A percentile compares a stretch with the other conserved stretches of the same genome.
These are phyloP conservation scores for Aplochiton taeniatus DNA, from an alignment of 2,797 vertebrate genomes.

Conservation along the genomic window DNA sequence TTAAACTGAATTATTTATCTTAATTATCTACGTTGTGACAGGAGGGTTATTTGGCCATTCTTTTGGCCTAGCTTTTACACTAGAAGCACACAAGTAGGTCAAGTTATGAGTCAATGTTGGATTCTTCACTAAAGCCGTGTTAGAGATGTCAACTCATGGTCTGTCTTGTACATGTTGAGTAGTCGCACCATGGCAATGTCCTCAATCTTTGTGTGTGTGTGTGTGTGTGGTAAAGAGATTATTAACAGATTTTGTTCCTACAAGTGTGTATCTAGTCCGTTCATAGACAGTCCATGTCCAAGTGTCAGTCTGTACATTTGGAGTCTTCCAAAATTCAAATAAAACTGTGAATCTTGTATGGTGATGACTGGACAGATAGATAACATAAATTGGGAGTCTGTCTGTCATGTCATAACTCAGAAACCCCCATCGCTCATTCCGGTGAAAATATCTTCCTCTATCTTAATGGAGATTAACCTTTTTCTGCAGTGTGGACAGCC, in stretches of 20 bases:
- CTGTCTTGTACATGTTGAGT: not conserved
- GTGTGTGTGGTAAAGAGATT: not conserved
- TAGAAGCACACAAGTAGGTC: slow-evolving; percentile 24
- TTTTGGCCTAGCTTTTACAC: slow-evolving; percentile 10
- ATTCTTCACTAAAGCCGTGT: not conserved
- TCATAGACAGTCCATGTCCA: too few relatives aligned
- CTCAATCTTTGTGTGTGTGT: not conserved
- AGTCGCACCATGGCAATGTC: not conserved
- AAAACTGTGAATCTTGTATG: too few relatives aligned
- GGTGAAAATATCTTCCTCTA: slow-evolving; percentile 35
- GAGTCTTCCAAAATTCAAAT: not conserved
- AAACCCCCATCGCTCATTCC: too few relatives aligned
- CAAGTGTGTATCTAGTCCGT: too few relatives aligned
- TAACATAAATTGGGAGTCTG: too few relatives aligned
- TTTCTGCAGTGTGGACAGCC: slow-evolving; percentile 19
- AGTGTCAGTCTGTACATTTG: not conserved
- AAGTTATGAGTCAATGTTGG: slow-evolving; percentile 9
- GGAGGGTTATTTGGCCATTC: slow-evolving; percentile 6
- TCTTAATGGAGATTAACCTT: slow-evolving; percentile 60
- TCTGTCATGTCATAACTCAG: too few relatives aligned
- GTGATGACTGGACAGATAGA: too few relatives aligned
- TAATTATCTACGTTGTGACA: slow-evolving; percentile 18
- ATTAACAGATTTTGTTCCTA: too few relatives aligned
- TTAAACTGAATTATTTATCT: slow-evolving; percentile 13
- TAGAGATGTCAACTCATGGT: slow-evolving; percentile 1